Percentiles rank a stretch among this genome's conserved stretches.
These are phyloP conservation scores for Teleogryllus occipitalis DNA, from an alignment of 1,140 invertebrate species.

Conservation along the genomic window DNA sequence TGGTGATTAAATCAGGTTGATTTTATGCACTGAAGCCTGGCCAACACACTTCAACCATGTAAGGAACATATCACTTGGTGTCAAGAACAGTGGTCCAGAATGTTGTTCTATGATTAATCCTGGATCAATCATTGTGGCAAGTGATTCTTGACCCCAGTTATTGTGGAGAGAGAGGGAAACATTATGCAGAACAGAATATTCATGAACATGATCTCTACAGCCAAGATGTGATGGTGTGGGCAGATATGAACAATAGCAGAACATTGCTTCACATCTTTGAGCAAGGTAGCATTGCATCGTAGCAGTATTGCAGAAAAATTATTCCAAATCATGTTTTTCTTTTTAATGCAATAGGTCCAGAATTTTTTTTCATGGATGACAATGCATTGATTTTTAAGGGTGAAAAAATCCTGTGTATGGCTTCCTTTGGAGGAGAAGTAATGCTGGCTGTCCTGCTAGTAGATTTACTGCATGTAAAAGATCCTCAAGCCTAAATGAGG, in stretches of 20 bases:
- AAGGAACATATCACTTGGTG: background rate
- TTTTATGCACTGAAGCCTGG: background rate
- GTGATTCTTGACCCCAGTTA: background rate
- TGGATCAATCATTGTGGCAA: background rate
- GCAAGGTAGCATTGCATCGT: background rate
- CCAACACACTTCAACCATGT: background rate
- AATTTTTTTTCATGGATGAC: too few relatives aligned
- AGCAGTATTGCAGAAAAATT: background rate
- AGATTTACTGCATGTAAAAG: too few relatives aligned
- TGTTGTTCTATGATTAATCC: background rate
- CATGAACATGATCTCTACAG: background rate
- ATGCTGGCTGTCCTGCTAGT: too few relatives aligned
- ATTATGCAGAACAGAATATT: background rate
- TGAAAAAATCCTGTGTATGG: too few relatives aligned
- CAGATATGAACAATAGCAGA: background rate
- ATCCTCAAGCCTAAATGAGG: too few relatives aligned
- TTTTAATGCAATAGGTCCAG: too few relatives aligned
- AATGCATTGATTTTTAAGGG: too few relatives aligned
- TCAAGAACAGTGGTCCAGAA: background rate
- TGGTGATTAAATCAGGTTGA: background rate
- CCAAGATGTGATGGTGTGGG: too few relatives aligned
- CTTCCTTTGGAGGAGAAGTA: too few relatives aligned
- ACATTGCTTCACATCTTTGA: background rate
- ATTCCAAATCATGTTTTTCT: too few relatives aligned
- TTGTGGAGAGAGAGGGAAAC: background rate